Evolutionary conservation across 2,797 vertebrate genomes (phyloP).

Genomic region (Carcharodon carcharias): DNA sequence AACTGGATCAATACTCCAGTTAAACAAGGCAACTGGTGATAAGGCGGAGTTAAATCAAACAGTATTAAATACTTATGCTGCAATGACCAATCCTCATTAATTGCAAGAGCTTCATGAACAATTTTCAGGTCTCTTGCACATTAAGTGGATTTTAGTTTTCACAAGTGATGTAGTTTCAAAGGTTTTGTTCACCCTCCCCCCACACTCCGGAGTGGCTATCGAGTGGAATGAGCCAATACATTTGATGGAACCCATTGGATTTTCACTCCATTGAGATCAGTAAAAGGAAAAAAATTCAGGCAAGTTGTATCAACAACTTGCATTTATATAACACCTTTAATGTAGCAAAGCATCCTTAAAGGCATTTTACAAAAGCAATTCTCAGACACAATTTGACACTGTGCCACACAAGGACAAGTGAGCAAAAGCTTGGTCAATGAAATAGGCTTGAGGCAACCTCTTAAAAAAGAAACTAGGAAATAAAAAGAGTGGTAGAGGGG

Average conservation of each 20-base stretch:
- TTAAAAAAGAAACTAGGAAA: background rate
- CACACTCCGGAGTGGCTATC: background rate
- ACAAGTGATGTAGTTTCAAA: background rate
- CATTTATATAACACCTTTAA: background rate
- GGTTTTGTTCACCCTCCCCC: background rate
- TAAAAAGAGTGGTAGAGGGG: too few relatives aligned
- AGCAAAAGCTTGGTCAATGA: background rate
- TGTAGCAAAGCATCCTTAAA: background rate
- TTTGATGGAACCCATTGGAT: background rate
- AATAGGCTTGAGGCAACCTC: background rate
- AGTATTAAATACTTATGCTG: background rate
- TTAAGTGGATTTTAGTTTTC: background rate
- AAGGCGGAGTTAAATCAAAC: background rate
- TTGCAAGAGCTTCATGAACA: background rate
- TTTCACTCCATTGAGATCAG: background rate
- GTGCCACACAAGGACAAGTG: background rate
- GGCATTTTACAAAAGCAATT: background rate
- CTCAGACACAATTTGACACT: background rate
- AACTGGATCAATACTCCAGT: too few relatives aligned
- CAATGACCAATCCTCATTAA: background rate
- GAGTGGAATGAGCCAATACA: background rate
- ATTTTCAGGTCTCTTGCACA: background rate
- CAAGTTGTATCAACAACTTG: background rate
- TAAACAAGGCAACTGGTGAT: background rate
- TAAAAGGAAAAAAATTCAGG: background rate